A percentile compares a stretch with the other conserved stretches of the same genome.
Conservation (phyloP, 1,140 invertebrate genomes). For the Drosophila micromelanica region DNA sequence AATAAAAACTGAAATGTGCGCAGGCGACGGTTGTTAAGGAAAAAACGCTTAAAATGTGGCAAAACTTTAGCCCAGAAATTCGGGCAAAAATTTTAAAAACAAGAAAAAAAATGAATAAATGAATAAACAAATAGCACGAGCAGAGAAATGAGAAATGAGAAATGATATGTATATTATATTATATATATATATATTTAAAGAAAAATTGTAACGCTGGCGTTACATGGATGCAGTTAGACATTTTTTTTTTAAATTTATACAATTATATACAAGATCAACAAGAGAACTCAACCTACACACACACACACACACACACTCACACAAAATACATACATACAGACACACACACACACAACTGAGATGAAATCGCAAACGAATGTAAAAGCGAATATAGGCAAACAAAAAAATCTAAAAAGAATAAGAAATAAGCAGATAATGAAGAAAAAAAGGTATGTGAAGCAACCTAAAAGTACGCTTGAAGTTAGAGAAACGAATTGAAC, state of each 20-base stretch:
- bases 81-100: constrained; percentile 10
- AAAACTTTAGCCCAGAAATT: constrained; percentile 12
- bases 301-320: constrained; percentile 15
- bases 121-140: background rate
- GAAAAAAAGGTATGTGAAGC: constrained; percentile 20
- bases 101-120: background rate
- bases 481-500: constrained; percentile 53
- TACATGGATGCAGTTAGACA: constrained; percentile 49
- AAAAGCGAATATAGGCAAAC: constrained; percentile 12
- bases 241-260: constrained; percentile 47
- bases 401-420: background rate
- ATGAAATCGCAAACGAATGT: constrained; percentile 32
- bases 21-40: constrained; percentile 68
- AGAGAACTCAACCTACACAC: constrained; percentile 9
- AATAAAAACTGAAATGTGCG: constrained; percentile 40
- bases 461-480: constrained; percentile 2
- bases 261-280: constrained; percentile 42
- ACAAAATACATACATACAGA: background rate
- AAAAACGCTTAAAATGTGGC: constrained; percentile 34
- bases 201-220: constrained; percentile 50
- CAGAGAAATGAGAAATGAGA: constrained; percentile 38
- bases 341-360: constrained; percentile 19
- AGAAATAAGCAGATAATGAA: constrained; percentile 4
- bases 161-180: constrained; percentile 36
- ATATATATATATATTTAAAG: constrained; percentile 1